Percentiles rank a stretch among this genome's conserved stretches.
Evolutionary conservation across 2,888 invertebrate species (phyloP).

Genomic region (Stenchaetothrips biformis): DNA sequence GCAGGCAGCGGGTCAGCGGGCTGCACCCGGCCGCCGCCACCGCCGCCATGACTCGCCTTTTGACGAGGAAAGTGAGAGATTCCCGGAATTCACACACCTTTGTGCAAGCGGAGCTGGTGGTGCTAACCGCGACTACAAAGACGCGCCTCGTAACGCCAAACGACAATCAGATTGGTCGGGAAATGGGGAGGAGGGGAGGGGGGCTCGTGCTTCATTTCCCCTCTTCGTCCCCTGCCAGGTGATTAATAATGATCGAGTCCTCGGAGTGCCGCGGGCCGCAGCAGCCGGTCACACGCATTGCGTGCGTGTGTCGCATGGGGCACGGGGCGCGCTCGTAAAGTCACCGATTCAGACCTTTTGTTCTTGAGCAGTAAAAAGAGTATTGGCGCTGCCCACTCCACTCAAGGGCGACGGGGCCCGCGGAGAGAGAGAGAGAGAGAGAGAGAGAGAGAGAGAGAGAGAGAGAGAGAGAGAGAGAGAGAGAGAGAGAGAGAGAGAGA

Average conservation of each 20-base stretch:
- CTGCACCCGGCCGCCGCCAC: background rate
- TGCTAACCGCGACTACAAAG: too few relatives aligned
- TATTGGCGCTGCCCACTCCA: too few relatives aligned
- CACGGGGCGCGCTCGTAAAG: background rate
- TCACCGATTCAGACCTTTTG: background rate
- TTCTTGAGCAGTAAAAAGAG: constrained; percentile 8
- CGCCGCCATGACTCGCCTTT: background rate
- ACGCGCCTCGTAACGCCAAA: too few relatives aligned
- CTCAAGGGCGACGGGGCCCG: background rate
- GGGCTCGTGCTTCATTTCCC: background rate
- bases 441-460: too few relatives aligned
- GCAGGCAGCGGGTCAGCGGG: background rate
- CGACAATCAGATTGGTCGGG: too few relatives aligned
- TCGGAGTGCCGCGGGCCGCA: background rate
- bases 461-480: too few relatives aligned
- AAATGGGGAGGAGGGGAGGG: background rate
- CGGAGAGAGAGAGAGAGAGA: too few relatives aligned
- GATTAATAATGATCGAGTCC: background rate
- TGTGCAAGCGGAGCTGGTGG: background rate
- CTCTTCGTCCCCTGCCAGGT: background rate
- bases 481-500: too few relatives aligned
- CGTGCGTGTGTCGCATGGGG: background rate
- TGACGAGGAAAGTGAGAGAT: background rate
- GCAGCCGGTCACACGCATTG: background rate
- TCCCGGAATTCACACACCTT: background rate